Base-by-base conservation (phyloP, 2,888 invertebrate species). In the Acrobasis suavella region DNA sequence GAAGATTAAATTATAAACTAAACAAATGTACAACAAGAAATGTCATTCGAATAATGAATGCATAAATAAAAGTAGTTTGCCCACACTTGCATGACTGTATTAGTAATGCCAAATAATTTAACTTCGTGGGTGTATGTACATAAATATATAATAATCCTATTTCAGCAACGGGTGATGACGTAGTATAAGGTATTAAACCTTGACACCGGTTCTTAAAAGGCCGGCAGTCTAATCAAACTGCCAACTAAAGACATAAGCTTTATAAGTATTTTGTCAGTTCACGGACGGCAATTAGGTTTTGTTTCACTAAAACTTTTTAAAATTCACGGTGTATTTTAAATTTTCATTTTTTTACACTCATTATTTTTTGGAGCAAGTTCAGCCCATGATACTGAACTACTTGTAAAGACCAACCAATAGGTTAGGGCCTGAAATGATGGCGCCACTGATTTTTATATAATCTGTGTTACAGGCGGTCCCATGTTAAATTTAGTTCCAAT, bases 151-250 rank as follows among this genome's bases (percentile, higher is more conserved):
- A 58, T 17, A 58, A 46, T 58, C 46, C 50, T 50, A 60, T 52
- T 60, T 60, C 60, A 60, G 39, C 39, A 60, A 16, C 14, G 49
- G 2, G 42, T 63, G 55, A 39, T 63, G 55, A 39, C 22, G 39
- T 50, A 42, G 32, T 49, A 12, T 32, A 46, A 46, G 58, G 50
- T 16, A 52, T 60, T 52, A 42, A 60, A 50, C 50, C 60, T 60
- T 60, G 60, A 39, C 60, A 38, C 38, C 50, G 15, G 16, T 17
- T 38, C 58, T 17, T 10, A 49, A 50, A 60, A 52, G 38, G 42
- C 50, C 51, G 39, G 38, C 38, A 17, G 17, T 9, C 60, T 17
- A 51, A 60, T 51, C 39, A 42, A 58, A 32, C n/a, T 49, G 51
- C 17, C 42, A 60, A 60, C 15, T 50, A 32, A 42, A 42, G 46